Percentiles rank a stretch among this genome's conserved stretches.
Evolutionary conservation across 2,888 invertebrate genomes (phyloP).

Genomic region (Heterodera filipjevi): DNA sequence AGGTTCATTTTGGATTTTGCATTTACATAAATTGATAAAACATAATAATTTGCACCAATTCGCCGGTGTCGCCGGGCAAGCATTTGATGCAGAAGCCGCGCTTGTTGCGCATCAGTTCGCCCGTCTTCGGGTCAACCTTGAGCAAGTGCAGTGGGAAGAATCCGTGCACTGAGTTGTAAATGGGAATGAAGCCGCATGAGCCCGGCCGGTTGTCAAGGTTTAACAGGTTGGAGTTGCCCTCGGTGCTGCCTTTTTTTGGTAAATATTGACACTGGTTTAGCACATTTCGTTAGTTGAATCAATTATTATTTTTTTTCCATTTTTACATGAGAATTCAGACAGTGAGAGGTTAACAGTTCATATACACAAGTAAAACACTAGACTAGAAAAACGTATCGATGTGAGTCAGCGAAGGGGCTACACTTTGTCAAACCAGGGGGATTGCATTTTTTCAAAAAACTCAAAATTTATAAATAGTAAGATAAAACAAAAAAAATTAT

Average conservation of each 20-base stretch:
- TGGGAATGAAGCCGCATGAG: conserved; percentile 84
- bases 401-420: no score
- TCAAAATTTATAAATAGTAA: not conserved
- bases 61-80: conserved; percentile 83
- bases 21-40: not conserved
- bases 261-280: no score
- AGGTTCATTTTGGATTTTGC: no score
- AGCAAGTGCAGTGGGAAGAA: conserved; percentile 93
- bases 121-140: conserved; percentile 83
- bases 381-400: no score
- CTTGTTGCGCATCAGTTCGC: conserved; percentile 81
- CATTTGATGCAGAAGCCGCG: conserved; percentile 85
- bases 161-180: conserved; percentile 72
- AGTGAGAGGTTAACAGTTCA: no score
- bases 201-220: conserved; percentile 90
- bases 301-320: no score
- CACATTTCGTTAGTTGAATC: no score
- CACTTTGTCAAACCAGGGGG: no score
- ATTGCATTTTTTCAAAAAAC: no score
- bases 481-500: not conserved
- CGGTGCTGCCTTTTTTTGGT: conserved; percentile 43
- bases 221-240: conserved; percentile 83
- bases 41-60: conserved; percentile 72
- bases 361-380: no score
- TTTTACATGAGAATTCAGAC: no score